Conservation (phyloP, 2,797 vertebrate species). For the Sitta carolinensis region DNA sequence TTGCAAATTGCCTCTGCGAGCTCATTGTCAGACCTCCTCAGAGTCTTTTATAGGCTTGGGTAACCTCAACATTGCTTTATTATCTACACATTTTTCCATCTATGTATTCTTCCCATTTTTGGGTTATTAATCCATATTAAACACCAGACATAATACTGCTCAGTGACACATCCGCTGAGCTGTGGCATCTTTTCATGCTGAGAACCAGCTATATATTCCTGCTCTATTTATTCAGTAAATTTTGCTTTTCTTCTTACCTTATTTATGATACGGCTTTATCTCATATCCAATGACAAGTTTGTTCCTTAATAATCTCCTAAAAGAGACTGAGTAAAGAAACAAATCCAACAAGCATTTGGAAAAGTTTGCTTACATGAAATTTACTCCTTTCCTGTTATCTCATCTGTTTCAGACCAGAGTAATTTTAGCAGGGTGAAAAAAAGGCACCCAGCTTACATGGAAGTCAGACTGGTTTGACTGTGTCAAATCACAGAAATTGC, state of each 20-base stretch:
- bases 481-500: conserved; percentile 3
- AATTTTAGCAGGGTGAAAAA: conserved; percentile 23
- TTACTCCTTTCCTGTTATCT: conserved; percentile 34
- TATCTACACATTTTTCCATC: conserved; percentile 35
- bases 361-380: conserved; percentile 47
- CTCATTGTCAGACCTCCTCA: conserved; percentile 1
- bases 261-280: conserved; percentile 60
- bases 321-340: conserved; percentile 33
- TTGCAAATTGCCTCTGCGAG: conserved; percentile 30
- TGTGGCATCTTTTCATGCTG: conserved; percentile 50
- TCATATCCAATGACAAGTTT: conserved; percentile 41
- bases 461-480: conserved; percentile 4
- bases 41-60: conserved; percentile 9
- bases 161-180: conserved; percentile 48
- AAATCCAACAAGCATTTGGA: conserved; percentile 31
- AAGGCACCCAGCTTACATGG: background rate
- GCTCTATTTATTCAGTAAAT: conserved; percentile 51
- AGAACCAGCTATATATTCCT: conserved; percentile 44
- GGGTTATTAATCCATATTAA: conserved; percentile 62
- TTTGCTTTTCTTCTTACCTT: conserved; percentile 44
- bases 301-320: conserved; percentile 61
- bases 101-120: background rate
- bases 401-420: conserved; percentile 15
- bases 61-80: conserved; percentile 2
- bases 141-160: conserved; percentile 30